Conservation (phyloP, 2,797 vertebrate species). For the Delichon dasypus region DNA sequence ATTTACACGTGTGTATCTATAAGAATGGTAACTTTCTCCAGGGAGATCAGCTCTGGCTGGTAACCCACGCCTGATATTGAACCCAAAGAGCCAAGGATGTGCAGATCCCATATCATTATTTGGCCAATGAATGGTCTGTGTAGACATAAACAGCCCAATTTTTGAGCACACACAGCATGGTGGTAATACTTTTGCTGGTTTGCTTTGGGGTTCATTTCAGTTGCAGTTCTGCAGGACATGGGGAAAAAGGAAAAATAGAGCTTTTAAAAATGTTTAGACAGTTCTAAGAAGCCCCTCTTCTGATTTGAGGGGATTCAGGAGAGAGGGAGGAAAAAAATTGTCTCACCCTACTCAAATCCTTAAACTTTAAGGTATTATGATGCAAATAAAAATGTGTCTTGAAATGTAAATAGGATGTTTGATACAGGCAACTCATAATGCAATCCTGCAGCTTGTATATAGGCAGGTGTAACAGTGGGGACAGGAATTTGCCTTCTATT, state of each 20-base stretch:
- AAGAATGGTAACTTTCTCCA: background rate
- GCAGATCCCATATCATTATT: background rate
- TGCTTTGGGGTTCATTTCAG: background rate
- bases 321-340: background rate
- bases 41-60: background rate
- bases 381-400: background rate
- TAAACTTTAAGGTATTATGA: background rate
- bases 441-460: background rate
- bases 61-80: background rate
- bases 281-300: background rate
- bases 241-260: accelerated
- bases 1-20: accelerated
- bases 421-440: background rate
- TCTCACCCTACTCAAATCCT: background rate
- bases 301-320: background rate
- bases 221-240: background rate
- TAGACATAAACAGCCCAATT: background rate
- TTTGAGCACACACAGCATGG: background rate
- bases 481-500: background rate
- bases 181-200: background rate
- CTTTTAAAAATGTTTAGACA: background rate
- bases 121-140: background rate
- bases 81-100: background rate
- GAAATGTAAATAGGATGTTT: background rate
- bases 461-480: background rate